Conservation (phyloP, 1,140 invertebrate genomes). For the Bilobella aurantiaca region DNA sequence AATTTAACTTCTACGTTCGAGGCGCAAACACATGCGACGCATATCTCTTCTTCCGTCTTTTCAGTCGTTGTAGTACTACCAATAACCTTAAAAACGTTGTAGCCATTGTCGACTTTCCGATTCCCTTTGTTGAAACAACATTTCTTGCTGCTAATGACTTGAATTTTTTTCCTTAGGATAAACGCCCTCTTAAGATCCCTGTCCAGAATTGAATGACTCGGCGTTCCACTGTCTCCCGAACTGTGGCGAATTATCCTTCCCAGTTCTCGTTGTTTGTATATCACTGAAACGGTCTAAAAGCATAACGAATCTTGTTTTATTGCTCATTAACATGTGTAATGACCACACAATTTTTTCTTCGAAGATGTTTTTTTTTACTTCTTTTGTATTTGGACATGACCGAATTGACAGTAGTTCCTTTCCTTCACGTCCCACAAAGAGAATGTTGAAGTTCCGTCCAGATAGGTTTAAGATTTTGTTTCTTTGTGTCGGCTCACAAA, state of each 20-base stretch:
- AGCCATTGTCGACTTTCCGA: neutral
- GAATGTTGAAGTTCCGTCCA: neutral
- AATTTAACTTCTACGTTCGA: neutral
- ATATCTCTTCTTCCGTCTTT: neutral
- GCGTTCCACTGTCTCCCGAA: neutral
- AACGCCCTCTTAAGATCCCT: neutral
- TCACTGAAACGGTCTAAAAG: neutral
- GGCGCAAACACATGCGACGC: neutral
- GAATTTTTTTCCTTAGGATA: neutral
- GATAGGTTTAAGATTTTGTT: neutral
- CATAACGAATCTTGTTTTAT: too few species aligned
- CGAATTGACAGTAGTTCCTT: neutral
- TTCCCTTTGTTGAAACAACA: neutral
- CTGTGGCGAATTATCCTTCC: neutral
- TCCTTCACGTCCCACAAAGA: neutral
- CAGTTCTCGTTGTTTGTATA: neutral
- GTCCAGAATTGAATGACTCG: neutral
- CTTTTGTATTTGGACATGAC: neutral
- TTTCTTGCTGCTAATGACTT: neutral
- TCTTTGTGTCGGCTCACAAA: neutral
- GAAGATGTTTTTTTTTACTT: neutral
- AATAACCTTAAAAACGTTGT: neutral
- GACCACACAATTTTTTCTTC: too few species aligned
- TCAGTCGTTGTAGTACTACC: neutral
- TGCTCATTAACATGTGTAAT: too few species aligned